phyloP scores from a whole-genome alignment of 1,140 invertebrate species.

The Brachionus manjavacas region DNA sequence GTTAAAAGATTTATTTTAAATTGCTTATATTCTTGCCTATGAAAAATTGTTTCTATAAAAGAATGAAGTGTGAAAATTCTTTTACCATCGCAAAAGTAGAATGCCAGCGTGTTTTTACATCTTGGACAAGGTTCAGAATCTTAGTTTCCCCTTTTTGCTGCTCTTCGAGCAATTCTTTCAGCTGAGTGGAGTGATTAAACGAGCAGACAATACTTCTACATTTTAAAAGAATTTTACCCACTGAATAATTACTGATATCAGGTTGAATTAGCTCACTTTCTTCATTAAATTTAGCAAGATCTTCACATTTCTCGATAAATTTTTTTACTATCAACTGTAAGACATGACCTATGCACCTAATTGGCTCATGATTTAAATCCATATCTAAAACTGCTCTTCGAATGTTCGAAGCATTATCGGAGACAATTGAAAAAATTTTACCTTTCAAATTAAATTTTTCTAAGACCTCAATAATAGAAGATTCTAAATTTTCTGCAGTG shows the following conservation, averaged over 20 bases:
- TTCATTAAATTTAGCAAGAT: too few relatives aligned
- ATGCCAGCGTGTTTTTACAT: conserved; percentile 13
- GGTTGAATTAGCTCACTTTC: too few relatives aligned
- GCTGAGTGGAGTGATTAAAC: neutral
- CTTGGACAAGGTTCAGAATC: neutral
- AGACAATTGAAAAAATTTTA: too few relatives aligned
- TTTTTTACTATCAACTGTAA: too few relatives aligned
- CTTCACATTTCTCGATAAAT: too few relatives aligned
- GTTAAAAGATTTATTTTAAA: neutral
- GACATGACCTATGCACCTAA: too few relatives aligned
- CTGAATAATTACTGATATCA: neutral
- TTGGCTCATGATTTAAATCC: too few relatives aligned
- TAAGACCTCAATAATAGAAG: too few relatives aligned
- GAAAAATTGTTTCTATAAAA: neutral
- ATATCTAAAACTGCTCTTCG: too few relatives aligned
- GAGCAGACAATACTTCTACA: neutral
- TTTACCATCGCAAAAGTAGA: neutral
- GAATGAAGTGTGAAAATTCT: neutral
- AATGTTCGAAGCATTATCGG: too few relatives aligned
- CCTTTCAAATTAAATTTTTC: too few relatives aligned
- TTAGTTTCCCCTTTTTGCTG: neutral
- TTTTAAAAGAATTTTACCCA: neutral
- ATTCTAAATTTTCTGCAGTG: too few relatives aligned
- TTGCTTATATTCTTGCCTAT: neutral
- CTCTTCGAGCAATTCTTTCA: neutral